These are phyloP conservation scores for Sericinus montela DNA, from an alignment of 2,888 invertebrate genomes.

Conservation along the genomic window DNA sequence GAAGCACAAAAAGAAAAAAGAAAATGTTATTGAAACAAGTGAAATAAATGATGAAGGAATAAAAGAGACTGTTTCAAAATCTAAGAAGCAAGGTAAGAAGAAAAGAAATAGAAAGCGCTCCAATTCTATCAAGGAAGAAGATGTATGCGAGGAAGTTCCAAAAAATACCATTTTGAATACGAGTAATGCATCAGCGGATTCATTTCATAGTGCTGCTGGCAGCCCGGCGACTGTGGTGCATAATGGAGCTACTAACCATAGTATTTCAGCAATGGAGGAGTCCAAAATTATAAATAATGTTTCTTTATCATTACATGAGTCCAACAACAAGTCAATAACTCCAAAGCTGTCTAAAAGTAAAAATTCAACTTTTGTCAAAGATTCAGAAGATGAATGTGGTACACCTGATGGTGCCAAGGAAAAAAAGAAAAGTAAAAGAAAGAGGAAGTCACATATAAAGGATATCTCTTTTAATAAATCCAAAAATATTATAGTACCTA, in stretches of 20 bases:
- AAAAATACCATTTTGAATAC: constrained; percentile 28
- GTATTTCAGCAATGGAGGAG: neutral
- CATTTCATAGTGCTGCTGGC: constrained; percentile 63
- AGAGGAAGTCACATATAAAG: constrained; percentile 18
- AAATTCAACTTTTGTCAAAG: neutral
- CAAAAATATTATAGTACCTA: constrained; percentile 24
- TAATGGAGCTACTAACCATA: neutral
- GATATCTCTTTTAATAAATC: constrained; percentile 21
- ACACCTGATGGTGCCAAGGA: constrained; percentile 9
- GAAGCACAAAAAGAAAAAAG: constrained; percentile 37
- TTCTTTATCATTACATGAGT: neutral
- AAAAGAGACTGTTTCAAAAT: constrained; percentile 3
- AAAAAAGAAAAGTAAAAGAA: neutral
- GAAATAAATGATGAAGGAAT: constrained; percentile 21
- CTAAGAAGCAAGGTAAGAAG: constrained; percentile 38
- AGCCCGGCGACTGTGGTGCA: constrained; percentile 35
- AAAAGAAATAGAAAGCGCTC: constrained; percentile 43
- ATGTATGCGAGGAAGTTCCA: constrained; percentile 20
- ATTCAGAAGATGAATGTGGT: constrained; percentile 8
- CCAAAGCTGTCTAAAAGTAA: constrained; percentile 1
- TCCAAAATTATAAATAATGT: neutral
- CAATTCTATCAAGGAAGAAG: constrained; percentile 31
- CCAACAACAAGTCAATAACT: constrained; percentile 4
- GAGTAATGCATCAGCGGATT: constrained; percentile 47
- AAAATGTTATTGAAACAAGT: constrained; percentile 19